These are phyloP conservation scores for Drosophila conformis DNA, from an alignment of 2,888 invertebrate genomes.

Conservation along the genomic window DNA sequence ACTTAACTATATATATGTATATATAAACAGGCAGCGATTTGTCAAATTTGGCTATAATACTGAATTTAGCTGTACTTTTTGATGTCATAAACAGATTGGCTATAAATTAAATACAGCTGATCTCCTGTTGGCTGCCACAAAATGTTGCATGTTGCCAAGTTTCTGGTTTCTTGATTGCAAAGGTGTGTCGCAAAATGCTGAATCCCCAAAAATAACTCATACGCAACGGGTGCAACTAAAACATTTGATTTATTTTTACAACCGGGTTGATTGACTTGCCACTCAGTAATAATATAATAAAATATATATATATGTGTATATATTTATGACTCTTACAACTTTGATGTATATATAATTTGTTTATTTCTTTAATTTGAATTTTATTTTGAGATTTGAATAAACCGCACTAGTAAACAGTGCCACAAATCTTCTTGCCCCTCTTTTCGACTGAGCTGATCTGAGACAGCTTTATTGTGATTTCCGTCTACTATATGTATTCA, in stretches of 20 bases:
- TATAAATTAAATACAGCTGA: background rate
- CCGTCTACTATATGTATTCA: background rate
- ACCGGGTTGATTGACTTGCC: conserved; percentile 27
- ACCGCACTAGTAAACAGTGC: conserved; percentile 41
- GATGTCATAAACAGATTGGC: background rate
- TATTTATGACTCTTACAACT: conserved; percentile 1
- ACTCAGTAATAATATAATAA: conserved; percentile 13
- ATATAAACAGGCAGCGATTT: background rate
- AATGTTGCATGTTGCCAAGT: conserved; percentile 36
- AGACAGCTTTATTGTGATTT: conserved; percentile 33
- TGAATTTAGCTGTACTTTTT: background rate
- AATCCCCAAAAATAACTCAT: conserved; percentile 61
- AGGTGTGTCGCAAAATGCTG: background rate
- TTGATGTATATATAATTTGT: background rate
- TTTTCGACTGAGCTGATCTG: background rate
- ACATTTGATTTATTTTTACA: conserved; percentile 5
- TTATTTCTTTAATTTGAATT: conserved; percentile 16
- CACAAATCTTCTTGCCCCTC: conserved; percentile 18
- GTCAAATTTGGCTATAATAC: background rate
- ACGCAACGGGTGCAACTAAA: conserved; percentile 48
- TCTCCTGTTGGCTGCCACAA: conserved; percentile 1
- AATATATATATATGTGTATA: conserved; percentile 2
- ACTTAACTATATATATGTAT: background rate
- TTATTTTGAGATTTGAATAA: conserved; percentile 28
- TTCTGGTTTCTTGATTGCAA: background rate